These are phyloP conservation scores for Andrena hattorfiana DNA, from an alignment of 2,888 invertebrate species.

Conservation along the genomic window DNA sequence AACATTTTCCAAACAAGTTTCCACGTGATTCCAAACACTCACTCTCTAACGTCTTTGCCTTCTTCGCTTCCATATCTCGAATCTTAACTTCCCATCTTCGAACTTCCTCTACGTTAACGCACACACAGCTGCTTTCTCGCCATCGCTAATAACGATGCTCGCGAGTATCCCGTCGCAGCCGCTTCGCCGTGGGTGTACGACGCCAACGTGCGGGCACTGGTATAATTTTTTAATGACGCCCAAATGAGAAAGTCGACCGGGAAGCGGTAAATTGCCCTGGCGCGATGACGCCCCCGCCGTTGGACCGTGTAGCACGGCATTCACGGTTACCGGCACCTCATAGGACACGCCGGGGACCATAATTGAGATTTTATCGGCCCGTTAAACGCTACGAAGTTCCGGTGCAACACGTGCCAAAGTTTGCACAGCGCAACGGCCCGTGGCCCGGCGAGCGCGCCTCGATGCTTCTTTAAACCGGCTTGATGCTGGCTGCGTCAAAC, in stretches of 20 bases:
- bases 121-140: not conserved
- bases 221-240: conserved; percentile 24
- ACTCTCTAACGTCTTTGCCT: too few relatives aligned
- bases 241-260: conserved; percentile 18
- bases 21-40: too few relatives aligned
- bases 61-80: too few relatives aligned
- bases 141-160: not conserved
- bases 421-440: conserved; percentile 34
- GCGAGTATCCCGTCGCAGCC: not conserved
- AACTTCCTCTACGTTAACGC: not conserved
- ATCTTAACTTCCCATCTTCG: too few relatives aligned
- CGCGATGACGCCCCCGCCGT: conserved; percentile 29
- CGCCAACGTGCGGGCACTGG: not conserved
- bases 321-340: conserved; percentile 50
- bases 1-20: too few relatives aligned
- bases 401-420: conserved; percentile 70
- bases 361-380: conserved; percentile 72
- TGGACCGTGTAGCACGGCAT: conserved; percentile 5
- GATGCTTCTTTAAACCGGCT: conserved; percentile 49
- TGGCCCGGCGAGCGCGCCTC: conserved; percentile 13
- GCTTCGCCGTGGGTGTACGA: not conserved
- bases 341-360: conserved; percentile 63
- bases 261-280: conserved; percentile 40
- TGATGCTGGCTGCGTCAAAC: conserved; percentile 14
- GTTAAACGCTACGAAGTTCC: conserved; percentile 68